phyloP scores from a whole-genome alignment of 2,888 invertebrate genomes.

The Lysandra bellargus region DNA sequence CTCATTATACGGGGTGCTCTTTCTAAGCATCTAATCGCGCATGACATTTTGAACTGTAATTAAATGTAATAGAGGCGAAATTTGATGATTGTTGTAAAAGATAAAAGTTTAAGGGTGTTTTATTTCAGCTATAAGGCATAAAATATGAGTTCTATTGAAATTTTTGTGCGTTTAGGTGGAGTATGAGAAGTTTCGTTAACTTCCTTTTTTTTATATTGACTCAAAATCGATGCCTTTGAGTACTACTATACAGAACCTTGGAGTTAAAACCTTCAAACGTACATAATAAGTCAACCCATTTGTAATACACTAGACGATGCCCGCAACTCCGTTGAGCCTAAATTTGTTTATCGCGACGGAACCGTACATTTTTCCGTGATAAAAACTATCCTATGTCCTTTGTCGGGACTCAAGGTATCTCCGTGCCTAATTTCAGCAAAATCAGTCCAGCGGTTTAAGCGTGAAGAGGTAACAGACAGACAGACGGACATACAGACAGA shows the following conservation, averaged over 20 bases:
- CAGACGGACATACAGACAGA: too few species aligned
- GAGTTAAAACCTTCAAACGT: not conserved
- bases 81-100: not conserved
- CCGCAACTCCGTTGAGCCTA: too few species aligned
- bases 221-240: slow-evolving; percentile 1
- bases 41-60: not conserved
- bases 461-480: too few species aligned
- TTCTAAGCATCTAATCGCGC: not conserved
- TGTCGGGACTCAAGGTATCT: too few species aligned
- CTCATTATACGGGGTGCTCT: not conserved
- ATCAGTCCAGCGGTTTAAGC: too few species aligned
- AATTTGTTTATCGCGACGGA: too few species aligned
- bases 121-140: not conserved
- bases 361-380: too few species aligned
- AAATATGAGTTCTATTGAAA: not conserved
- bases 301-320: too few species aligned
- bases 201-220: not conserved
- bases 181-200: not conserved
- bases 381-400: too few species aligned
- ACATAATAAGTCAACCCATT: not conserved
- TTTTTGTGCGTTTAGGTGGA: not conserved
- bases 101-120: not conserved
- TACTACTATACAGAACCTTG: not conserved
- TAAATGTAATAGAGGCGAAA: not conserved
- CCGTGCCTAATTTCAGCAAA: too few species aligned